These are phyloP conservation scores for Lasioglossum morio DNA, from an alignment of 2,888 invertebrate species.

Conservation along the genomic window DNA sequence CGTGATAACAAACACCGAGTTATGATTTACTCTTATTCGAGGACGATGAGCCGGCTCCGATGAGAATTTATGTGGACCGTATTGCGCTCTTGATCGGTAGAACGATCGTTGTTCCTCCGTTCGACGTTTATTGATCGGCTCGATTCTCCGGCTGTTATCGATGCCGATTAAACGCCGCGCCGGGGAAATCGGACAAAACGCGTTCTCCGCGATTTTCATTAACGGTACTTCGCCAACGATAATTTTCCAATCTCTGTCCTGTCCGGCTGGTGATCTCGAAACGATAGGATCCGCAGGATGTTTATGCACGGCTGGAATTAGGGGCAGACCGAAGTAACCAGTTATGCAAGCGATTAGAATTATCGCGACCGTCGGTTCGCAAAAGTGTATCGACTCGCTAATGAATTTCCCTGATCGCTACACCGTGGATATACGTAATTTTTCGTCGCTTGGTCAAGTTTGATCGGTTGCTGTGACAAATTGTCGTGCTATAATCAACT, in stretches of 20 bases:
- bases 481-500: no score
- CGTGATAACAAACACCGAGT: slow-evolving; percentile 1
- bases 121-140: neutral
- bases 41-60: neutral
- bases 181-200: neutral
- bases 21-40: slow-evolving; percentile 4
- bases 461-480: neutral
- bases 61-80: neutral
- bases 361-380: neutral
- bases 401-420: neutral
- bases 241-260: neutral
- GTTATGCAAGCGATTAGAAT: neutral
- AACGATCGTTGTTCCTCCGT: neutral
- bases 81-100: neutral
- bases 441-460: neutral
- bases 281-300: neutral
- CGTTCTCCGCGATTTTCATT: neutral
- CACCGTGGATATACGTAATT: neutral
- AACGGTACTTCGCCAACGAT: neutral
- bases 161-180: neutral
- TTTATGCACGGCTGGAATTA: neutral
- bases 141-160: neutral
- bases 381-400: neutral
- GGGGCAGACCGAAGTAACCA: neutral
- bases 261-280: neutral